Conservation (phyloP, 2,113 vertebrate species). For the Poeciliopsis occidentalis region DNA sequence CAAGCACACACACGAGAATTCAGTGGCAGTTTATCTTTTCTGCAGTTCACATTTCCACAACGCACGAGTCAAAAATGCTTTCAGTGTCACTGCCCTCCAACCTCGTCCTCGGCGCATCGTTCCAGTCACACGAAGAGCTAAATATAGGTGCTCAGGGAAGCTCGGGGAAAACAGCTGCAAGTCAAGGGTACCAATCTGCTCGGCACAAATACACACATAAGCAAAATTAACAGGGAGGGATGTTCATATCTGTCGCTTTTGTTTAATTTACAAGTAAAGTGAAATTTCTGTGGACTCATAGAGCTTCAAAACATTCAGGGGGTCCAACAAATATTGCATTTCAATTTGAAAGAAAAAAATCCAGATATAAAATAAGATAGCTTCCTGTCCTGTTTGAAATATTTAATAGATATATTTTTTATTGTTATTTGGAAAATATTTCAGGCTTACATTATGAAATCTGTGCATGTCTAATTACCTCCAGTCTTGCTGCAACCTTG, state of each 20-base stretch:
- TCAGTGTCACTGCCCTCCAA: slow-evolving; percentile 59
- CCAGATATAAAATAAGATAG: background rate
- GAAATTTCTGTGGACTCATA: too few relatives aligned
- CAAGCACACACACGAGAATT: slow-evolving; percentile 17
- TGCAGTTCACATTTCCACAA: slow-evolving; percentile 48
- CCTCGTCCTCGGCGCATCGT: slow-evolving; percentile 62
- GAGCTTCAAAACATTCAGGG: background rate
- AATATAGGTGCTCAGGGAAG: slow-evolving; percentile 64
- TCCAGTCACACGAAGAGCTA: slow-evolving; percentile 66
- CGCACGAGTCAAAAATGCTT: slow-evolving; percentile 49
- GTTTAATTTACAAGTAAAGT: background rate
- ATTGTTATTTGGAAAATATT: too few relatives aligned
- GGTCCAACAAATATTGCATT: background rate
- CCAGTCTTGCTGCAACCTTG: too few relatives aligned
- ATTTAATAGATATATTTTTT: background rate
- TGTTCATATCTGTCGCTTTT: slow-evolving; percentile 4
- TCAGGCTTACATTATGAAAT: background rate
- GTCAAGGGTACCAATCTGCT: slow-evolving; percentile 50
- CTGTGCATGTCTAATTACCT: too few relatives aligned
- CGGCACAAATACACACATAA: slow-evolving; percentile 27
- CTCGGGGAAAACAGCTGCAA: slow-evolving; percentile 64
- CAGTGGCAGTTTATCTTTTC: slow-evolving; percentile 30
- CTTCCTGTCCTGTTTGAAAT: background rate
- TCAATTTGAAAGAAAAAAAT: background rate
- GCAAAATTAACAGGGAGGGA: slow-evolving; percentile 20